phyloP scores from a whole-genome alignment of 2,888 invertebrate genomes.

The Philaethria dido region DNA sequence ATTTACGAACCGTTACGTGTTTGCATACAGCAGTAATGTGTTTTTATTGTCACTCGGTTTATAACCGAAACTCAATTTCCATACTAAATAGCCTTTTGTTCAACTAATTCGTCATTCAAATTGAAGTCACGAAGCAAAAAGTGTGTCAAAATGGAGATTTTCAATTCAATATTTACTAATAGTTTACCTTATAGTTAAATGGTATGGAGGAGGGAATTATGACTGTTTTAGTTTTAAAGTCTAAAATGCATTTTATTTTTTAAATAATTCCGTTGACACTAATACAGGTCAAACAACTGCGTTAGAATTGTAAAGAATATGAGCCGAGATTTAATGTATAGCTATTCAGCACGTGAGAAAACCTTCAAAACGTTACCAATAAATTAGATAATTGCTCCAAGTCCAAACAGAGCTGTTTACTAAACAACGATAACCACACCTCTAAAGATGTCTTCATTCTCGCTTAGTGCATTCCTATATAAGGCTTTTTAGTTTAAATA shows the following conservation, averaged over 20 bases:
- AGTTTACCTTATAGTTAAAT: not conserved
- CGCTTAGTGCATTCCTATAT: slow-evolving; percentile 30
- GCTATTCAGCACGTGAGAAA: slow-evolving; percentile 42
- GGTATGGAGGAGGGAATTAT: not conserved
- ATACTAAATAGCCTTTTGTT: slow-evolving; percentile 27
- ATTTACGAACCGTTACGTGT: slow-evolving; percentile 39
- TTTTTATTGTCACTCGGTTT: slow-evolving; percentile 29
- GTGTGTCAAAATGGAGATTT: not conserved
- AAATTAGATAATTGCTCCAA: slow-evolving; percentile 42
- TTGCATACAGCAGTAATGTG: slow-evolving; percentile 15
- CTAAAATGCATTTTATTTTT: slow-evolving; percentile 7
- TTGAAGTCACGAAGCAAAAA: slow-evolving; percentile 13
- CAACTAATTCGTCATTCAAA: slow-evolving; percentile 17
- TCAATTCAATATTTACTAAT: not conserved
- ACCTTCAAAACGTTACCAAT: slow-evolving; percentile 39
- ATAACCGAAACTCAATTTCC: slow-evolving; percentile 34
- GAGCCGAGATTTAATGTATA: slow-evolving; percentile 31
- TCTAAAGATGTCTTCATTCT: slow-evolving; percentile 36
- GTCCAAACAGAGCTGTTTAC: slow-evolving; percentile 29
- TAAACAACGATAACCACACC: slow-evolving; percentile 32
- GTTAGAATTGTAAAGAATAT: slow-evolving; percentile 38
- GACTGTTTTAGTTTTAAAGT: not conserved
- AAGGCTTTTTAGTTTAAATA: slow-evolving; percentile 1
- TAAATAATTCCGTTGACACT: slow-evolving; percentile 29
- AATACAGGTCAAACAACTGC: slow-evolving; percentile 36